Base-by-base conservation (phyloP, 2,113 vertebrate species). In the Eulemur rufifrons region DNA sequence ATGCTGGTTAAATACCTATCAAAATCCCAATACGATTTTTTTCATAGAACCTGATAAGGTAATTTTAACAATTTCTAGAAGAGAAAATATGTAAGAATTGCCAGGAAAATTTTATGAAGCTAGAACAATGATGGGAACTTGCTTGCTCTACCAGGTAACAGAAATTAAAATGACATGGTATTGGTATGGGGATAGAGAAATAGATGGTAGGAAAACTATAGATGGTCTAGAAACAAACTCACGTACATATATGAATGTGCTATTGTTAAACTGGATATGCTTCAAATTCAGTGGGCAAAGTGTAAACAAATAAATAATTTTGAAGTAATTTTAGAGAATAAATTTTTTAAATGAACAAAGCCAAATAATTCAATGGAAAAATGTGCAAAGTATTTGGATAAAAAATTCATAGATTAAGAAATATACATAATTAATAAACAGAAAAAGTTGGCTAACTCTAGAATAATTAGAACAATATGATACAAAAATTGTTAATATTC, bases 341-440 rank as follows among this genome's bases (percentile, higher is more conserved):
- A 69, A 32, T 3, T 27, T 95, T 93, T 73, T 78, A 86, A 83
- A n/a, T 89, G 87, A 96, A 64, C 56, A 71, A 82, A 95, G 20
- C 17, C 20, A 86, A 89, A 34, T 87, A 88, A 84, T 39, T 3
- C 25, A 68, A 90, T 52, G n/a, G 29, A 80, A 89, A 96, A 92
- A 37, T 34, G 29, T 76, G 6, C 47, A 80, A 90, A 90, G 27
- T 12, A 34, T 86, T 56, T 77, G 27, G 54, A 89, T 52, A 80
- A 94, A 89, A 74, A 56, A 68, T 52, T 68, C 12, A 78, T 54
- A 82, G 20, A 77, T 7, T 1, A 69, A 15, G 42, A 95, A 96
- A 80, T 47, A 71, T 7, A 77, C 9, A n/a, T 54, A n/a, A 88
- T 64, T 1, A 80, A 54, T 91, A 93, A 32, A 32, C 8, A 76